Percentiles rank a stretch among this genome's conserved stretches.
phyloP scores from a whole-genome alignment of 1,140 invertebrate species.

The Artemia franciscana region DNA sequence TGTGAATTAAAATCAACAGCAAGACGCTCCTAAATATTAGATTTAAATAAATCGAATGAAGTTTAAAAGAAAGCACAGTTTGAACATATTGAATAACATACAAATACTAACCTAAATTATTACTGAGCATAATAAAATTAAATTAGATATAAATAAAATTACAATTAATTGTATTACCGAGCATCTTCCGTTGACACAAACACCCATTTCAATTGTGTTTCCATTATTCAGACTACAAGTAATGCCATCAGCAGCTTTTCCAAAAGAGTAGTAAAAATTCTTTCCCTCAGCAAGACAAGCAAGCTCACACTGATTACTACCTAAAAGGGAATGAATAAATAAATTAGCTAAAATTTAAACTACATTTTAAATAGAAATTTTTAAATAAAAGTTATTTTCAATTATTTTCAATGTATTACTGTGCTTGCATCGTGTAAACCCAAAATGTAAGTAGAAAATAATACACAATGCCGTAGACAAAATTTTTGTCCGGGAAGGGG shows the following conservation, averaged over 20 bases:
- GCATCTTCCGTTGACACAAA: slow-evolving; percentile 25
- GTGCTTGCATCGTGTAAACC: too few species aligned
- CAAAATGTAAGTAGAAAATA: too few species aligned
- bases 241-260: slow-evolving; percentile 23
- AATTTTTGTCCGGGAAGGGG: too few species aligned
- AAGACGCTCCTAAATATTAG: too few species aligned
- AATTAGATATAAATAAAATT: not conserved
- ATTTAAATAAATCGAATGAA: too few species aligned
- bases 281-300: slow-evolving; percentile 11
- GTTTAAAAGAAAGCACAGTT: not conserved
- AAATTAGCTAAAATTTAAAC: not conserved
- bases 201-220: slow-evolving; percentile 15
- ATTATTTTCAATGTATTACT: too few species aligned
- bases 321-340: slow-evolving; percentile 1
- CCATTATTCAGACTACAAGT: slow-evolving; percentile 16
- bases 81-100: not conserved
- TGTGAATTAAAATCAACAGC: too few species aligned
- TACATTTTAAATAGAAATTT: too few species aligned
- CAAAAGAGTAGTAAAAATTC: slow-evolving; percentile 12
- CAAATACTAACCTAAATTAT: too few species aligned
- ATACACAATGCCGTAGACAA: too few species aligned
- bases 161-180: slow-evolving; percentile 15
- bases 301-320: slow-evolving; percentile 13
- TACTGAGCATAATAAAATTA: too few species aligned
- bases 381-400: too few species aligned